A percentile compares a stretch with the other conserved stretches of the same genome.
These are phyloP conservation scores for Stigmatopora nigra DNA, from an alignment of 2,113 vertebrate genomes.

Conservation along the genomic window DNA sequence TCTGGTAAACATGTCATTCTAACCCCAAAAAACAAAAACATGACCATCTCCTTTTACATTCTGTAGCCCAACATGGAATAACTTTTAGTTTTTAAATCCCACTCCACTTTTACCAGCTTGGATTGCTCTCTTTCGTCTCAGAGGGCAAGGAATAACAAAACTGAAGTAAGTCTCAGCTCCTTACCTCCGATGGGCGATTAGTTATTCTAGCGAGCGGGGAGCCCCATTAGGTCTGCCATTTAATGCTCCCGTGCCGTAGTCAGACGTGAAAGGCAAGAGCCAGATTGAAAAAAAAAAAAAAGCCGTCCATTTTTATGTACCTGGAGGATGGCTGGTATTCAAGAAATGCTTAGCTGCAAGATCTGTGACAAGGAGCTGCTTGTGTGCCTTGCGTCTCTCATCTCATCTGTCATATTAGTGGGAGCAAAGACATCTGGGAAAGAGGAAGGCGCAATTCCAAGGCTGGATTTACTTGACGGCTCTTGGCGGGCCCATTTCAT, in stretches of 20 bases:
- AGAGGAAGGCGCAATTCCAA: neutral
- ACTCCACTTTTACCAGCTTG: conserved; percentile 50
- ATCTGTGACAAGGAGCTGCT: conserved; percentile 45
- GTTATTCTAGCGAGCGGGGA: conserved; percentile 64
- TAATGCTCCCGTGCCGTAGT: conserved; percentile 56
- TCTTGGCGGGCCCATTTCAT: neutral
- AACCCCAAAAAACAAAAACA: neutral
- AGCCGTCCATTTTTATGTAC: conserved; percentile 31
- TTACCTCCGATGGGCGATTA: conserved; percentile 61
- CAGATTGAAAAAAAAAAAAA: conserved; percentile 58
- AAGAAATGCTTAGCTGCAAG: conserved; percentile 42
- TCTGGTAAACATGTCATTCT: neutral
- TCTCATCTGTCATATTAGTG: conserved; percentile 29
- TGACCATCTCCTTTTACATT: neutral
- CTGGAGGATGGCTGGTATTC: conserved; percentile 34
- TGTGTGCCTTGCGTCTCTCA: conserved; percentile 29
- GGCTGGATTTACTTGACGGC: neutral
- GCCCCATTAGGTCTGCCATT: conserved; percentile 62
- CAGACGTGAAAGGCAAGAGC: conserved; percentile 42
- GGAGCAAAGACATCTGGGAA: conserved; percentile 20
- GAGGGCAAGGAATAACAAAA: conserved; percentile 56
- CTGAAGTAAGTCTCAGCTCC: conserved; percentile 51
- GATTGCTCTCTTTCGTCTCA: conserved; percentile 43
- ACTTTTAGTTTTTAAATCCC: conserved; percentile 3
- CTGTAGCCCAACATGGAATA: conserved; percentile 18